phyloP scores from a whole-genome alignment of 2,113 vertebrate species.

The Micronycteris hirsuta region DNA sequence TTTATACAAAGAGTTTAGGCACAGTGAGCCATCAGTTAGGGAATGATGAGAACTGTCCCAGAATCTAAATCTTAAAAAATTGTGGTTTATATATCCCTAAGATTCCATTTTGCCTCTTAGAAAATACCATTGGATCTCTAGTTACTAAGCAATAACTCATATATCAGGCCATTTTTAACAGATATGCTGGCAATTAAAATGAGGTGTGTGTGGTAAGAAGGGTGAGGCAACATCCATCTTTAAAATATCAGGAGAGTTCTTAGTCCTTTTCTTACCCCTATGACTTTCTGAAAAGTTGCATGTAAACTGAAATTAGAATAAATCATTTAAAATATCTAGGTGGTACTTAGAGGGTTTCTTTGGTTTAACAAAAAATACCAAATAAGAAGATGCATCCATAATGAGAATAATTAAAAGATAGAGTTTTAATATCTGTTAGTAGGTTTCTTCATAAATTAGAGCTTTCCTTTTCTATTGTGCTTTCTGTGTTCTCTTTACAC shows the following conservation, averaged over 20 bases:
- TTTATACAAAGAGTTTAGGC: background rate
- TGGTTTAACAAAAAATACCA: slow-evolving; percentile 2
- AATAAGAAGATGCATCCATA: background rate
- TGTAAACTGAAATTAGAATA: slow-evolving; percentile 2
- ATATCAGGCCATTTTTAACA: background rate
- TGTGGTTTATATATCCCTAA: background rate
- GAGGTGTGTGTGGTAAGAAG: background rate
- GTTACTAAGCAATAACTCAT: background rate
- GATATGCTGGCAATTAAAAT: background rate
- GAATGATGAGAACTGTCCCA: background rate
- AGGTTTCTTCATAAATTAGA: background rate
- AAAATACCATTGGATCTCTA: background rate
- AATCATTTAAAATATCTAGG: slow-evolving; percentile 9
- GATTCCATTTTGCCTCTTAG: background rate
- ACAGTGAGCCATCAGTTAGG: background rate
- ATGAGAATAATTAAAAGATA: background rate
- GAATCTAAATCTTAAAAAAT: background rate
- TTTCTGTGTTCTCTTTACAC: background rate
- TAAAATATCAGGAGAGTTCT: slow-evolving; percentile 37
- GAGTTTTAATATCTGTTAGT: background rate
- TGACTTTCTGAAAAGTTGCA: slow-evolving; percentile 21
- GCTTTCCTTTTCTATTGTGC: slow-evolving; percentile 27
- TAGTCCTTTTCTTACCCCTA: slow-evolving; percentile 29
- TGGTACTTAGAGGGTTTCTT: background rate
- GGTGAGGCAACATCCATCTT: background rate